Evolutionary conservation across 1,140 invertebrate species (phyloP), one percentile per base, ranked within the genome.

Genomic region (Drosophila pruinosa): DNA sequence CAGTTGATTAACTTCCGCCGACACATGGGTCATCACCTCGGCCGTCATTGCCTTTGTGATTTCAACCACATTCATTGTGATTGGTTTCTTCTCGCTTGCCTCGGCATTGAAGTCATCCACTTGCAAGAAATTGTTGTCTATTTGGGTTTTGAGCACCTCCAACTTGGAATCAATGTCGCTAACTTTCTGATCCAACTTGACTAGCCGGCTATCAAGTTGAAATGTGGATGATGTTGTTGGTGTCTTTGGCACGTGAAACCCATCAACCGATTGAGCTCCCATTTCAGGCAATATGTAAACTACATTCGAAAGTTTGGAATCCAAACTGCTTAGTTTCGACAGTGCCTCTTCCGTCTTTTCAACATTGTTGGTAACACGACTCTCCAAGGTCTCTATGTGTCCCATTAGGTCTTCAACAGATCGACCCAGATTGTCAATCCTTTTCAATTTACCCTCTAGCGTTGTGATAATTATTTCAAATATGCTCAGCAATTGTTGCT

Each of bases 401-500:
- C 96, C 92, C 95, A 96, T 96, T 43, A 97, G 91, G 85, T 96
- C 95, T 85, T 97, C 96, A 0, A 97, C 95, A 0, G 96, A 96
- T 90, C 96, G 95, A 85, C 97, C 96, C 41, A 97, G 90, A 89
- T 96, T 97, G 88, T 97, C 96, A 75, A 97, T 96, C 62, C 96
- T 93, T 82, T 97, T 95, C 2, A 97, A 92, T 92, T 97, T 97
- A 7, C 95, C 95, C 90, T 97, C 96, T 71, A 97, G 92, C 8
- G 96, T 97, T 58, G 95, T 96, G 15, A 97, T 95, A 70, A 97
- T 96, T 6, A 96, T 95, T 91, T 97, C 96, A 92, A 97, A 97
- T 24, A 97, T 95, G 80, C 96, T 96, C 91, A 97, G 96, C 34
- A 97, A 93, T 90, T 97, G 96, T 90, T 97, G 96, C 90, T 97